Base-by-base conservation (phyloP, 2,797 vertebrate species). In the Helarctos malayanus region DNA sequence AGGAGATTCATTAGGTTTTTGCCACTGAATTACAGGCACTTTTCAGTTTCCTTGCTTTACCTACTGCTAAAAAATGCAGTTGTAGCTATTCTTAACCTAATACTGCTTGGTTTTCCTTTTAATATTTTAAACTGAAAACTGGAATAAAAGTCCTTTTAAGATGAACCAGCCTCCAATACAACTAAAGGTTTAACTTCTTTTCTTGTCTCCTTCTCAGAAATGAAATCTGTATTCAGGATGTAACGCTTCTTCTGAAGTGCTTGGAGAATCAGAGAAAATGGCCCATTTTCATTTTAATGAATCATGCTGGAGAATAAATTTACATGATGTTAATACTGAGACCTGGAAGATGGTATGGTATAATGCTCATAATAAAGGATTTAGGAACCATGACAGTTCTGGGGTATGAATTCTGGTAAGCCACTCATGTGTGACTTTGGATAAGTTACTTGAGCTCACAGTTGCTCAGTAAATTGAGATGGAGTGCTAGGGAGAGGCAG, bases 241-340 rank as follows among this genome's bases (percentile, higher is more conserved):
- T 91, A 97, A 97, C 0, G 97, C 98, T 97, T 75, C 90, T 98
- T 97, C 97, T 88, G 96, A 98, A 98, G 97, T 91, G 85, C 98
- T 97, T 86, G 95, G 97, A 97, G 98, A 98, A 98, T 96, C 97
- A 97, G 83, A 97, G 97, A 97, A 98, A 98, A 98, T 96, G 95
- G 89, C 94, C 97, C 93, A 91, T 97, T 96, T 98, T 98, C 98
- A 98, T 98, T 98, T 94, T 97, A 98, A 98, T 98, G 57, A 93
- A 96, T 98, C 97, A 97, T 94, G 98, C 97, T 91, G 91, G 89
- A 96, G 97, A 98, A 98, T 97, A 98, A 97, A 97, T 91, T 96
- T 65, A 71, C 97, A 97, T 95, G 95, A 96, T 95, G 90, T 94
- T 98, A 98, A 96, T 98, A 96, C 69, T 10, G 23, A 97, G 92